A percentile compares a stretch with the other conserved stretches of the same genome.
phyloP scores from a whole-genome alignment of 2,113 vertebrate genomes.

The Balaenoptera acutorostrata region DNA sequence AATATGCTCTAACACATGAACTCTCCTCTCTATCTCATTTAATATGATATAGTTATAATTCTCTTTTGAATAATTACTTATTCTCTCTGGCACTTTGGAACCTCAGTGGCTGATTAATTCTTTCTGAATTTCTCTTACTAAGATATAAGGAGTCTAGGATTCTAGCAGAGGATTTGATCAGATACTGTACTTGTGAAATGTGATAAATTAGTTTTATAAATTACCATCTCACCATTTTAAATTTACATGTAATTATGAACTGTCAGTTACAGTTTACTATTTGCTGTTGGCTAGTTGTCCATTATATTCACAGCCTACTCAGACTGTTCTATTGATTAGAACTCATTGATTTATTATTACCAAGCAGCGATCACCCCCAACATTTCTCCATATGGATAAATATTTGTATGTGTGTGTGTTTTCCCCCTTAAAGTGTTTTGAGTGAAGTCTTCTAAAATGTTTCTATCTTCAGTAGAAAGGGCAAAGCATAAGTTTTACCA shows the following conservation, averaged over 20 bases:
- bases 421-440: not conserved
- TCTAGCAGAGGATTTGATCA: not conserved
- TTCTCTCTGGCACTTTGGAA: not conserved
- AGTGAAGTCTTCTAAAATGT: not conserved
- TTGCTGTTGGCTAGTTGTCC: not conserved
- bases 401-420: not conserved
- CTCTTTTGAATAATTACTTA: not conserved
- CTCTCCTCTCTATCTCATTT: not conserved
- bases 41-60: not conserved
- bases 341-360: not conserved
- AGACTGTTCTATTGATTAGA: not conserved
- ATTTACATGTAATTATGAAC: not conserved
- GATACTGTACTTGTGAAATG: not conserved
- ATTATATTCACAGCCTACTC: not conserved
- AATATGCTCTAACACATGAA: not conserved
- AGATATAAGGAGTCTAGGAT: not conserved
- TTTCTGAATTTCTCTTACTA: not conserved
- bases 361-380: not conserved
- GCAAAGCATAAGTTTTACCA: not conserved
- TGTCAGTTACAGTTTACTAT: not conserved
- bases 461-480: not conserved
- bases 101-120: not conserved
- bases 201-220: slow-evolving; percentile 4
- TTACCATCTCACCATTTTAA: not conserved
- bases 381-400: not conserved